These are phyloP conservation scores for Pteruthius melanotis DNA, from an alignment of 2,113 vertebrate species.

Conservation along the genomic window DNA sequence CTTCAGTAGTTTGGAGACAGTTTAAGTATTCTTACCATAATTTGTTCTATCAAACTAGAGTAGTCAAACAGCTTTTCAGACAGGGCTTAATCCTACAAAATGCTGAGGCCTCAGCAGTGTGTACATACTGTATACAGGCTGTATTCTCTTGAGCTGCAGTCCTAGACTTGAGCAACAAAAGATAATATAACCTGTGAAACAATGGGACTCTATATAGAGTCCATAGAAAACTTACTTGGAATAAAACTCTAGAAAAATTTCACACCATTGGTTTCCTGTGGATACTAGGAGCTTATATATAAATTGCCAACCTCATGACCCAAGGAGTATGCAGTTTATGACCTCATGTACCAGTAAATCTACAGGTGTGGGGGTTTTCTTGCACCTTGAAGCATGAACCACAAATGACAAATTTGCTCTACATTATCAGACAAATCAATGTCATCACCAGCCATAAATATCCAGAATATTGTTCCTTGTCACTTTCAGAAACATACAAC, in stretches of 20 bases:
- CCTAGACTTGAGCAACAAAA: not conserved
- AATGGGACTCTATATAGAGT: not conserved
- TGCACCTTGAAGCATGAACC: not conserved
- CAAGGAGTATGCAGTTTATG: not conserved
- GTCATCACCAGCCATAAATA: not conserved
- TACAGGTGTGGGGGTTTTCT: not conserved
- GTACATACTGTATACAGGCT: not conserved
- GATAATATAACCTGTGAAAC: not conserved
- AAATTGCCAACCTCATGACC: not conserved
- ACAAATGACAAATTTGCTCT: not conserved
- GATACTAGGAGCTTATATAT: not conserved
- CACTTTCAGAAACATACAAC: not conserved
- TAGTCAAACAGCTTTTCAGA: not conserved
- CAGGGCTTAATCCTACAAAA: not conserved
- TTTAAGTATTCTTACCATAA: not conserved
- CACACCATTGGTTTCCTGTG: not conserved
- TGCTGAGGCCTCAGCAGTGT: not conserved
- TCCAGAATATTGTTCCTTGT: not conserved
- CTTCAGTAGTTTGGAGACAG: not conserved
- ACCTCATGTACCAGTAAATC: not conserved
- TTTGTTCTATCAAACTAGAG: not conserved
- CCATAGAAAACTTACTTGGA: not conserved
- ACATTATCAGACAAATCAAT: not conserved
- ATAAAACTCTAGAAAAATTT: not conserved
- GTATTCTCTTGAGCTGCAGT: not conserved